Evolutionary conservation across 2,888 invertebrate genomes (phyloP).

Genomic region (Eledona agricola): DNA sequence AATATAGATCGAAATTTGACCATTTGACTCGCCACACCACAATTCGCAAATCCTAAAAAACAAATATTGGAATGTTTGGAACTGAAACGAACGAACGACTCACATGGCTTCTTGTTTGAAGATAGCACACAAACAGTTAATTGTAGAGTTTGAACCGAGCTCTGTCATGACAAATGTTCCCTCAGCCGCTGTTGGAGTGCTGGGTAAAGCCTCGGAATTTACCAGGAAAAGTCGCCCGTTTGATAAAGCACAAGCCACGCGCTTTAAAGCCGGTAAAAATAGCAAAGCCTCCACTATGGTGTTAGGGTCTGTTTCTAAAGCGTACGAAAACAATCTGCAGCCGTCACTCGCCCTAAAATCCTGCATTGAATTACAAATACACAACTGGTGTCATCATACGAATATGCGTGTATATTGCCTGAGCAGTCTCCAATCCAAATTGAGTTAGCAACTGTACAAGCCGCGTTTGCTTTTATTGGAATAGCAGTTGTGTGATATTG

Average conservation of each 20-base stretch:
- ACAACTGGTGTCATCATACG: constrained; percentile 62
- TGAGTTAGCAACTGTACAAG: constrained; percentile 78
- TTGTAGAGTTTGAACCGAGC: constrained; percentile 73
- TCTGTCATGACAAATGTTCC: constrained; percentile 82
- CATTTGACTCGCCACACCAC: constrained; percentile 89
- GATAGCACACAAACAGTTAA: constrained; percentile 75
- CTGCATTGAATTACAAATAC: constrained; percentile 1
- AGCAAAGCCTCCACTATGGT: constrained; percentile 74
- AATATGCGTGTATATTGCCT: constrained; percentile 86
- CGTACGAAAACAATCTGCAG: constrained; percentile 69
- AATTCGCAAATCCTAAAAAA: constrained; percentile 71
- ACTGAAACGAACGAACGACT: constrained; percentile 38
- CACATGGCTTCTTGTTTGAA: constrained; percentile 59
- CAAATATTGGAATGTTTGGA: constrained; percentile 7
- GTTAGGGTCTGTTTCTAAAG: constrained; percentile 74
- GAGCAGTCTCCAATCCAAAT: constrained; percentile 92
- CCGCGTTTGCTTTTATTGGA: constrained; percentile 71
- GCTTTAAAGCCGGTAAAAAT: constrained; percentile 70
- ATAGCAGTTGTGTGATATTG: constrained; percentile 69
- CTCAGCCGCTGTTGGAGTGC: constrained; percentile 72
- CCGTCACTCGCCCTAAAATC: constrained; percentile 65
- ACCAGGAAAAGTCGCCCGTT: constrained; percentile 83
- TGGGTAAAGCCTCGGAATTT: constrained; percentile 68
- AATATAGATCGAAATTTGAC: constrained; percentile 80
- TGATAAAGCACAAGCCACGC: constrained; percentile 83